Evolutionary conservation across 2,888 invertebrate genomes (phyloP).

Genomic region (Phasia obesa): DNA sequence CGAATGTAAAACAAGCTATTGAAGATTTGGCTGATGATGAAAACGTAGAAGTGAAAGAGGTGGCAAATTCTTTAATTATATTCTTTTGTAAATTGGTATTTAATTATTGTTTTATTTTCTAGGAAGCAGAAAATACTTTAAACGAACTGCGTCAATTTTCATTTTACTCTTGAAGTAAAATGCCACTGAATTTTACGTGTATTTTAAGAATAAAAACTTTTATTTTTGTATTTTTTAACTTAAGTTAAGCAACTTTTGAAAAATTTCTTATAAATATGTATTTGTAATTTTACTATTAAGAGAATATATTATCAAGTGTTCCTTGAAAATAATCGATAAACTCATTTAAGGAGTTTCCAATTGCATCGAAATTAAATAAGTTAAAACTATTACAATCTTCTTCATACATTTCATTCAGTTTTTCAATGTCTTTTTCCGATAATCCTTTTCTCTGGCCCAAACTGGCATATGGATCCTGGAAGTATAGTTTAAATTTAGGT

Average conservation of each 20-base stretch:
- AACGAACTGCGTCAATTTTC: slow-evolving; percentile 81
- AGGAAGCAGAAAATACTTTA: slow-evolving; percentile 80
- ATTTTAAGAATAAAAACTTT: slow-evolving; percentile 19
- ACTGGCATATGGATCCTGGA: slow-evolving; percentile 82
- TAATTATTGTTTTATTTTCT: slow-evolving; percentile 43
- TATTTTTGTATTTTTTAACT: slow-evolving; percentile 36
- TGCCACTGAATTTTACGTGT: background rate
- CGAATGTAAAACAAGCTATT: slow-evolving; percentile 76
- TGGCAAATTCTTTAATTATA: slow-evolving; percentile 51
- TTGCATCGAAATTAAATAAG: slow-evolving; percentile 74
- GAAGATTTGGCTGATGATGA: slow-evolving; percentile 78
- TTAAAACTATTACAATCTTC: slow-evolving; percentile 77
- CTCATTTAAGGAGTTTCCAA: slow-evolving; percentile 76
- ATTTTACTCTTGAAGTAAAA: slow-evolving; percentile 76
- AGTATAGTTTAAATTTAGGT: slow-evolving; percentile 10
- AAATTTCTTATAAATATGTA: slow-evolving; percentile 34
- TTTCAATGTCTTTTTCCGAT: slow-evolving; percentile 83
- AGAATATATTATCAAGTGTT: slow-evolving; percentile 60
- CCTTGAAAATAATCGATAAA: slow-evolving; percentile 76
- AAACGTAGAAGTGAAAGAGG: slow-evolving; percentile 76
- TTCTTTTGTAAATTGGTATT: slow-evolving; percentile 11
- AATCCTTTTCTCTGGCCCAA: slow-evolving; percentile 84
- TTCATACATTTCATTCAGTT: slow-evolving; percentile 84
- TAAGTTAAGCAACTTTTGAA: slow-evolving; percentile 17
- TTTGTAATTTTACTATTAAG: slow-evolving; percentile 26